Evolutionary conservation across 2,888 invertebrate genomes (phyloP).

Genomic region (Stenolophus ochropezus): DNA sequence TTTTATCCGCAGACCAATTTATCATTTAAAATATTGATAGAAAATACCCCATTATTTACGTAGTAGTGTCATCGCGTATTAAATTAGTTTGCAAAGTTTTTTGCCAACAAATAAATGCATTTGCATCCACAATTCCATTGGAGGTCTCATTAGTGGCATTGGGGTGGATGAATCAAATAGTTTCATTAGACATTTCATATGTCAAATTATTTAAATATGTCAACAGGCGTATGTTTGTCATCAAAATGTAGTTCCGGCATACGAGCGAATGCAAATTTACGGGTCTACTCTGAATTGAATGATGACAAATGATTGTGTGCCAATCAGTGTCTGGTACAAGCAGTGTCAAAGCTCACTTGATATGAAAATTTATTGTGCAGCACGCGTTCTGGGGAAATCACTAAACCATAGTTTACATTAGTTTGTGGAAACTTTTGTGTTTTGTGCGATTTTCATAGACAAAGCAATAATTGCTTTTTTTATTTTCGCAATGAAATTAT

Average conservation of each 20-base stretch:
- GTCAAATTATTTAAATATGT: conserved; percentile 36
- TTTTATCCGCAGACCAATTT: too few species aligned
- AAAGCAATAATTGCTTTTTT: not conserved
- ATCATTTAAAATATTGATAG: too few species aligned
- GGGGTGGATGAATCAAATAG: conserved; percentile 15
- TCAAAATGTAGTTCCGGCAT: conserved; percentile 11
- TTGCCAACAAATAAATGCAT: not conserved
- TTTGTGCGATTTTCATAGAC: not conserved
- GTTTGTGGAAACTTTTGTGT: not conserved
- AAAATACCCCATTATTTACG: too few species aligned
- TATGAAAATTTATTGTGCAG: conserved; percentile 25
- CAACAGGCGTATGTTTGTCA: conserved; percentile 16
- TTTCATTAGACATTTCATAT: conserved; percentile 18
- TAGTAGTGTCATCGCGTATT: too few species aligned
- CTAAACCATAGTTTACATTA: not conserved
- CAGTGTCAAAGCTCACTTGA: not conserved
- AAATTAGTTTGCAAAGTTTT: not conserved
- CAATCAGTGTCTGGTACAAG: conserved; percentile 22
- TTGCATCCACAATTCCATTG: not conserved
- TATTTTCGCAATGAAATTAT: not conserved
- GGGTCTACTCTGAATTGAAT: conserved; percentile 21
- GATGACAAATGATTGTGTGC: conserved; percentile 39
- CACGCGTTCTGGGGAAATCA: not conserved
- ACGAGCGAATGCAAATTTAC: conserved; percentile 25
- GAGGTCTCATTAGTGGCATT: not conserved